Evolutionary conservation across 1,140 invertebrate genomes (phyloP).

Genomic region (Condylostylus longicornis): DNA sequence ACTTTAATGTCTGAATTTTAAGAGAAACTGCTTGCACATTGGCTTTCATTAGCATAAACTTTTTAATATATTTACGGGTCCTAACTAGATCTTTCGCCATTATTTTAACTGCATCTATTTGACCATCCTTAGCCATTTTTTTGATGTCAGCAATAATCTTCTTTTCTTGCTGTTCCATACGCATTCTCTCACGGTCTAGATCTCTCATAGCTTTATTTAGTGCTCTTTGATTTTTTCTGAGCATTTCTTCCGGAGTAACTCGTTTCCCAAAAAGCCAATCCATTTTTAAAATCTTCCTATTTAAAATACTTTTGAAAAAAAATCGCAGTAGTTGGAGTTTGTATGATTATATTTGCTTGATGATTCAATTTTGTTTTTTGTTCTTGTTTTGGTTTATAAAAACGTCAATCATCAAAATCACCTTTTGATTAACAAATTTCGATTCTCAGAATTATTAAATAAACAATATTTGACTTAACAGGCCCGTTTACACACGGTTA

Average conservation of each 20-base stretch:
- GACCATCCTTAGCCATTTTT: slow-evolving; percentile 96
- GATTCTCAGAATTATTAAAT: no score
- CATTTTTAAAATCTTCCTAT: slow-evolving; percentile 46
- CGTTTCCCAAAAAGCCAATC: slow-evolving; percentile 96
- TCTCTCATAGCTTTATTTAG: slow-evolving; percentile 98
- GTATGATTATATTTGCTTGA: no score
- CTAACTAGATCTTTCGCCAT: slow-evolving; percentile 99
- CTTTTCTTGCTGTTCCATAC: slow-evolving; percentile 98
- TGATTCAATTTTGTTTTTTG: no score
- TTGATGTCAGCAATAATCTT: slow-evolving; percentile 98
- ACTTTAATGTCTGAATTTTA: slow-evolving; percentile 95
- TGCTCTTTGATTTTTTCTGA: slow-evolving; percentile 93
- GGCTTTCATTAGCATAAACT: slow-evolving; percentile 99
- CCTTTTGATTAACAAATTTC: no score
- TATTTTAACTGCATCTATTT: slow-evolving; percentile 99
- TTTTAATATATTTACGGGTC: slow-evolving; percentile 89
- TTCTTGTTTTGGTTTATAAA: no score
- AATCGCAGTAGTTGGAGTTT: no score
- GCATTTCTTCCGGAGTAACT: slow-evolving; percentile 94
- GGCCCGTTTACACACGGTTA: no score
- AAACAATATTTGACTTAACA: no score
- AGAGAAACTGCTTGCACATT: slow-evolving; percentile 98
- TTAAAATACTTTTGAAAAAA: no score
- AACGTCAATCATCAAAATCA: no score
- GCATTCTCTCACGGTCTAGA: slow-evolving; percentile 80